A percentile compares a stretch with the other conserved stretches of the same genome.
Evolutionary conservation across 2,797 vertebrate species (phyloP).

Genomic region (Gymnothorax javanicus): DNA sequence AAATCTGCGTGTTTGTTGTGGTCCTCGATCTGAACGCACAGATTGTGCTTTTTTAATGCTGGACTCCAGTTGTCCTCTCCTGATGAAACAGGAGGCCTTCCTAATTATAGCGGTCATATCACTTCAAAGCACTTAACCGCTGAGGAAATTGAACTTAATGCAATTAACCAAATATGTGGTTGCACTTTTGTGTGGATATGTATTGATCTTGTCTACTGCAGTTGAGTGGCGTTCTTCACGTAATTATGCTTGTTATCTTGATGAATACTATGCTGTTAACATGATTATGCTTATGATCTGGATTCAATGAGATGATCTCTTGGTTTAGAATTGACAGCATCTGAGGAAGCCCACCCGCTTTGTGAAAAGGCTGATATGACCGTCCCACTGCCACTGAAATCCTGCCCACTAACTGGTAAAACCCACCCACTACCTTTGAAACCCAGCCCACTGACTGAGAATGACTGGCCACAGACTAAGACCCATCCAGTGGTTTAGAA

Average conservation of each 20-base stretch:
- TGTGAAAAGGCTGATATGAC: neutral
- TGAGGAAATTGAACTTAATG: conserved; percentile 39
- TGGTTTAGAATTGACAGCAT: too few relatives aligned
- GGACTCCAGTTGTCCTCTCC: conserved; percentile 74
- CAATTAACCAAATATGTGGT: neutral
- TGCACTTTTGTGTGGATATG: neutral
- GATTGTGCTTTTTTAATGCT: conserved; percentile 74
- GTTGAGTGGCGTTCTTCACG: too few relatives aligned
- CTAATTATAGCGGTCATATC: conserved; percentile 72
- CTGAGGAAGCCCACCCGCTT: too few relatives aligned
- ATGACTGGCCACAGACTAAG: neutral
- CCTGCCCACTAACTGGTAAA: too few relatives aligned
- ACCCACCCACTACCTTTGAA: neutral
- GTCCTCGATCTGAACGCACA: conserved; percentile 64
- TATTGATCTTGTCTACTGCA: too few relatives aligned
- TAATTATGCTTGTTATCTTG: neutral
- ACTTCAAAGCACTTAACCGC: conserved; percentile 62
- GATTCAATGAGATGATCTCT: too few relatives aligned
- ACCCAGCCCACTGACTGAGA: neutral
- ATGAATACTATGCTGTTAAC: neutral
- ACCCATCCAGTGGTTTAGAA: too few relatives aligned
- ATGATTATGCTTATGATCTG: neutral
- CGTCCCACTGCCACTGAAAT: neutral
- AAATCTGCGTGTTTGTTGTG: conserved; percentile 49
- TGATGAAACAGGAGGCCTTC: conserved; percentile 66